A percentile compares a stretch with the other conserved stretches of the same genome.
These are phyloP conservation scores for Virgularia gustaviana DNA, from an alignment of 92 coral and sea anemone genomes.

Conservation along the genomic window DNA sequence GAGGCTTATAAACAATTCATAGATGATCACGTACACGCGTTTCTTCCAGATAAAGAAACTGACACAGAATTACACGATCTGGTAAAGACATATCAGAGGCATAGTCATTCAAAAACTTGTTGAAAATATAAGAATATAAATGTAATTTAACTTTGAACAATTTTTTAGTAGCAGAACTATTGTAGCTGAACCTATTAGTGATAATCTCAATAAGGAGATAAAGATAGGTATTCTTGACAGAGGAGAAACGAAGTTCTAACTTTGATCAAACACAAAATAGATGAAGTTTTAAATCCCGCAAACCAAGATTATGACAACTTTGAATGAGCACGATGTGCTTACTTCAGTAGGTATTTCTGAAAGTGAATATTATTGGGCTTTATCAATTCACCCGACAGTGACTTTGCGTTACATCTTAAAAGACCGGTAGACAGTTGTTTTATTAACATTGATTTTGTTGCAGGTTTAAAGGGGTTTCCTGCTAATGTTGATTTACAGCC, in stretches of 20 bases:
- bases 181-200: constrained; percentile 35
- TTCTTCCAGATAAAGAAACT: constrained; percentile 25
- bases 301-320: neutral
- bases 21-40: constrained; percentile 52
- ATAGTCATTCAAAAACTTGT: too few species aligned
- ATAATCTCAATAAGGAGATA: constrained; percentile 16
- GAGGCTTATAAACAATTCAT: constrained; percentile 32
- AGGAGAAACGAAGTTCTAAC: constrained; percentile 34
- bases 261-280: constrained; percentile 41
- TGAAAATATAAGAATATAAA: constrained; percentile 33
- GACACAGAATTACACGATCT: constrained; percentile 43
- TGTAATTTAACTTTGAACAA: constrained; percentile 45
- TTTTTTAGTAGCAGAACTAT: constrained; percentile 36
- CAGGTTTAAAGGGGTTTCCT: constrained; percentile 50
- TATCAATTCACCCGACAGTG: constrained; percentile 16
- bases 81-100: too few species aligned
- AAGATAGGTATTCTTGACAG: constrained; percentile 20
- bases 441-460: constrained; percentile 52
- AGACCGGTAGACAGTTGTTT: constrained; percentile 56
- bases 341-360: neutral
- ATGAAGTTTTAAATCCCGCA: too few species aligned
- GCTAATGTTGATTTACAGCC: too few species aligned
- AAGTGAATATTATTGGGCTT: neutral
- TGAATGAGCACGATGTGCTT: constrained; percentile 7
- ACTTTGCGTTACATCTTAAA: constrained; percentile 50